Evolutionary conservation across 1,140 invertebrate species (phyloP), one percentile per base, ranked within the genome.

Genomic region (Anastrepha ludens): DNA sequence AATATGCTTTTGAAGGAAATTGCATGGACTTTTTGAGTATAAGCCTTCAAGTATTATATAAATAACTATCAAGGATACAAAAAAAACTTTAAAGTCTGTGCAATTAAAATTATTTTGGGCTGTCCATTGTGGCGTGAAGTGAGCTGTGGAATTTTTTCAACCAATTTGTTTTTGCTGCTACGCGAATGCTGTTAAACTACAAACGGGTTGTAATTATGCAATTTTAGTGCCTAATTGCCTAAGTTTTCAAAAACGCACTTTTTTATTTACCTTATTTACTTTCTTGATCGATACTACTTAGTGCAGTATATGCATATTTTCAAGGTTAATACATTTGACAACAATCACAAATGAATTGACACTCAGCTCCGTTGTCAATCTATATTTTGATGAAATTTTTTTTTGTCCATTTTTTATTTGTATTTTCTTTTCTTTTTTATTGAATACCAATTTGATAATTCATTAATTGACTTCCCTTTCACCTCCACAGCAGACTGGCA

Each of bases 181-280:
- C 87, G 70, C 85, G 39, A 87, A 91, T 90, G 90, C 86, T 91
- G 90, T 85, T 90, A 60, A 91, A 91, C 90, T 88, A 88, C 74
- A 91, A 91, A 88, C 91, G 91, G 89, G 89, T 89, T 88, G 91
- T 91, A 91, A 91, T 89, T 89, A 90, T 67, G 47, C 67, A 62
- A 47, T 81, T 87, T 47, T 3, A 74, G 11, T 47, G 44, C 11
- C 11, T 11, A 55, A 55, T 55, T 55, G 50, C 50, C 50, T 8
- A 6, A 8, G 6, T 55, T 55, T 55, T 62, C 4, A 29, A 29
- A 29, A 29, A 29, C 1, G 60, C 60, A 81, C 15, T 74, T 17
- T 20, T 41, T 55, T 81, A n/a, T 1, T 15, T 58, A 81, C 50
- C 55, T n/a, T 50, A 47, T 39, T 41, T 74, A 17, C 15, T 74